Base-by-base conservation (phyloP, 1,140 invertebrate genomes). In the Littorina saxatilis region DNA sequence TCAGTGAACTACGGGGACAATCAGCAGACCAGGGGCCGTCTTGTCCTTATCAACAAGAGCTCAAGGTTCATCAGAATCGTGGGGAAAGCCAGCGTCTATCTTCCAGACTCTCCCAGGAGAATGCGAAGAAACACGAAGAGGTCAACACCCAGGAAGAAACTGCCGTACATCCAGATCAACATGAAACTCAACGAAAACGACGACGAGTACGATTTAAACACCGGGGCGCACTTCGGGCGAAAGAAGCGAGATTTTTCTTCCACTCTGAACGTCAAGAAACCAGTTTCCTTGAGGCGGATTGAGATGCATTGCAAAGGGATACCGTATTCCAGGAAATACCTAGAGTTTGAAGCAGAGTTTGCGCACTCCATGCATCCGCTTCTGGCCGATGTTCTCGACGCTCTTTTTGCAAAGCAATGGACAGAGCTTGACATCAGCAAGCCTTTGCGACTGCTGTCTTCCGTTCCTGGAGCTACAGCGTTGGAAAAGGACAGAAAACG, bases 171-270 rank as follows among this genome's bases (percentile, higher is more conserved):
- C 29, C 70, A 73, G 37, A 32, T 40, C 7, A 43, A 78, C 3
- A 23, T 66, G 1, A 43, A 61, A 32, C 2, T 29, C 17, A 23
- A 15, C 17, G 76, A 78, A 43, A 43, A 27, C 70, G 43, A 52
- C 23, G 37, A 73, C 32, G 3, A 37, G 23, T 5, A 39, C 13
- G 7, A 50, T 4, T 13, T 2, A 0, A 73, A 73, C 23, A 2
- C 32, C 27, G 7, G 70, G 1, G 29, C 32, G 7, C 35, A 15
- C 58, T 1, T 17, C 9, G 58, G 58, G 35, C 39, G 27, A 17
- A 77, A 77, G 58, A 78, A 78, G 58, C 63, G 76, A n/a, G 55
- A 23, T 1, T 78, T 63, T 27, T 37, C 47, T 9, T 32, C 37
- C 27, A 78, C 13, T 1, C 17, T 78, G 20, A 63, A 58, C 37